Base-by-base conservation (phyloP, 2,797 vertebrate genomes). In the Sebastes kiyomatsui region DNA sequence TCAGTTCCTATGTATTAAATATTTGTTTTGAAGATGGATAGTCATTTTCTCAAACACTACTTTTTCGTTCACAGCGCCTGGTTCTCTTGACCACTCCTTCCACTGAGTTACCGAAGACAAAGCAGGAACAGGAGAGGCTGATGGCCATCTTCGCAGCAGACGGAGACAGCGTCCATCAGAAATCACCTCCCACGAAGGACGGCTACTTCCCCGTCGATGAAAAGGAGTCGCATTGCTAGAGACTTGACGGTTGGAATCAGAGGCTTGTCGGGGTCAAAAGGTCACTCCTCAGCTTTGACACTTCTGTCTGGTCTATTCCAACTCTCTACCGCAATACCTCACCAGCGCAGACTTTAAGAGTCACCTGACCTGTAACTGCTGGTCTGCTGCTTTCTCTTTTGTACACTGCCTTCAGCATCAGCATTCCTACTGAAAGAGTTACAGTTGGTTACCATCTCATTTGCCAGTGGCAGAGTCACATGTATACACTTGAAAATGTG, bases 201-300 rank as follows among this genome's bases (percentile, higher is more conserved):
- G 93, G 94, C 27, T 96, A 95, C 87, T 84, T 94, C 61, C 92
- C 93, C 1, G 94, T 95, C 2, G 88, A 87, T 7, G 94, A 95
- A 78, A 95, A 95, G 75, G 96, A 96, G 85, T 95, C 95, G 14
- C 81, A 93, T 54, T 96, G 95, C 87, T 96, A 92, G 86, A 92
- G 67, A 75, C 69, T 18, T 5, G 71, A 61, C 13, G 33, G 35
- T 61, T 59, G 42, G 42, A 77, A 38, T 72, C 61, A n/a, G 67
- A 81, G 65, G 67, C 67, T 72, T 4, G 16, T 12, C 8, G 32
- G 61, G 74, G 73, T 85, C 85, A 81, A 68, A 68, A 68, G 75
- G 70, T 88, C 72, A 58, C 58, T 75, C 46, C 56, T 80, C 62
- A 69, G 73, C 64, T 60, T 72, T 80, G 70, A 76, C 72, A 71